Conservation (phyloP, 2,797 vertebrate genomes). For the Chelon auratus region DNA sequence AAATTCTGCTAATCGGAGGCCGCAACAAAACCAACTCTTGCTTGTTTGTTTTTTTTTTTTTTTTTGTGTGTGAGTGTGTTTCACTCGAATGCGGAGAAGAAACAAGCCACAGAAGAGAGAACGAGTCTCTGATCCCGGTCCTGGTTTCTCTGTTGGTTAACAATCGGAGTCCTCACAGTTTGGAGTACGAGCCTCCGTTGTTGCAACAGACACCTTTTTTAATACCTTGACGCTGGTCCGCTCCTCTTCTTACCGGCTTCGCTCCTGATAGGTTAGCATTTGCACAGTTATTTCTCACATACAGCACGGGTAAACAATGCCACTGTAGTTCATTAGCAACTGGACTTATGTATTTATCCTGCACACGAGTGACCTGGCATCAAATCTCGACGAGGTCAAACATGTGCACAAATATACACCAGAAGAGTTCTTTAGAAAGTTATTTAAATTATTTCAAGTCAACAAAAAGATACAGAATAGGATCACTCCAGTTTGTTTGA, state of each 20-base stretch:
- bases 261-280: slow-evolving; percentile 83
- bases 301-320: slow-evolving; percentile 19
- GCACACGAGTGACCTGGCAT: no score
- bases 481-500: not conserved
- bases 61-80: slow-evolving; percentile 48
- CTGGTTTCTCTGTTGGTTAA: slow-evolving; percentile 65
- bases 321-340: not conserved
- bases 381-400: no score
- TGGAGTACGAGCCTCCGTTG: slow-evolving; percentile 68
- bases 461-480: no score
- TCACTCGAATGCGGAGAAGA: slow-evolving; percentile 59
- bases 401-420: no score
- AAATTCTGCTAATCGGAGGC: slow-evolving; percentile 56
- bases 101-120: slow-evolving; percentile 49
- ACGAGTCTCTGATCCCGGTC: slow-evolving; percentile 35
- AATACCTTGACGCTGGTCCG: slow-evolving; percentile 83
- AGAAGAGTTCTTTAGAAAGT: no score
- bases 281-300: slow-evolving; percentile 69
- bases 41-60: no score
- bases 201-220: slow-evolving; percentile 76
- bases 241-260: slow-evolving; percentile 82
- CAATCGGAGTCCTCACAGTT: slow-evolving; percentile 62
- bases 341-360: not conserved
- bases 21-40: slow-evolving; percentile 12
- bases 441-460: no score